These are phyloP conservation scores for Sminthopsis crassicaudata DNA, from an alignment of 2,113 vertebrate genomes.

Conservation along the genomic window DNA sequence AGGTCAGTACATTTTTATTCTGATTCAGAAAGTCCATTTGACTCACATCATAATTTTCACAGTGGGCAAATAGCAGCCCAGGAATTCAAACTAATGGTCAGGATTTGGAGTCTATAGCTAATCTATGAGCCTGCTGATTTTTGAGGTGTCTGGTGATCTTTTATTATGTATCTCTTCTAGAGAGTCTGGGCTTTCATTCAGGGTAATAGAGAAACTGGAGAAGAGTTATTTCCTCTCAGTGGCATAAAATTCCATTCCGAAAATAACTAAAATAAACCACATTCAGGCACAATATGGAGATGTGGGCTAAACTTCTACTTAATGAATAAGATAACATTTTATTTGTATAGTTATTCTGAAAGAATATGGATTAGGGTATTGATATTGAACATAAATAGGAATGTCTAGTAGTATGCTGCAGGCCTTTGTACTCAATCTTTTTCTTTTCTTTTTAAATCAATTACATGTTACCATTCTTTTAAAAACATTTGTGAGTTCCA, in stretches of 20 bases:
- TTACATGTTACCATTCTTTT: background rate
- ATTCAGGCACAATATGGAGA: background rate
- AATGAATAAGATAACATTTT: background rate
- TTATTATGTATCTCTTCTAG: constrained; percentile 37
- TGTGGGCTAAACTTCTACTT: background rate
- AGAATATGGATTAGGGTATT: background rate
- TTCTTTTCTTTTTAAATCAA: background rate
- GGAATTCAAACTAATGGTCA: constrained; percentile 40
- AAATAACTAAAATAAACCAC: background rate
- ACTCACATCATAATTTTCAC: constrained; percentile 56
- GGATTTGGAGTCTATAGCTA: background rate
- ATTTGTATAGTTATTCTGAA: background rate
- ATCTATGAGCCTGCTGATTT: constrained; percentile 26
- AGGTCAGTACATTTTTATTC: constrained; percentile 48
- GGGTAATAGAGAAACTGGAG: background rate
- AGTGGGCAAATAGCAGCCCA: constrained; percentile 51
- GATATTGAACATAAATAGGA: background rate
- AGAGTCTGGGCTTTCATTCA: background rate
- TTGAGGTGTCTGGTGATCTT: background rate
- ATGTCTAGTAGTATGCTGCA: background rate
- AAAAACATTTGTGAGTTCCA: background rate
- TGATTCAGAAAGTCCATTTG: constrained; percentile 47
- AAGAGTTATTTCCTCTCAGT: background rate
- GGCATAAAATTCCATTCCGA: background rate
- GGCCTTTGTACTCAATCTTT: background rate